phyloP scores from a whole-genome alignment of 2,888 invertebrate genomes.

The Drosophila diplacantha region DNA sequence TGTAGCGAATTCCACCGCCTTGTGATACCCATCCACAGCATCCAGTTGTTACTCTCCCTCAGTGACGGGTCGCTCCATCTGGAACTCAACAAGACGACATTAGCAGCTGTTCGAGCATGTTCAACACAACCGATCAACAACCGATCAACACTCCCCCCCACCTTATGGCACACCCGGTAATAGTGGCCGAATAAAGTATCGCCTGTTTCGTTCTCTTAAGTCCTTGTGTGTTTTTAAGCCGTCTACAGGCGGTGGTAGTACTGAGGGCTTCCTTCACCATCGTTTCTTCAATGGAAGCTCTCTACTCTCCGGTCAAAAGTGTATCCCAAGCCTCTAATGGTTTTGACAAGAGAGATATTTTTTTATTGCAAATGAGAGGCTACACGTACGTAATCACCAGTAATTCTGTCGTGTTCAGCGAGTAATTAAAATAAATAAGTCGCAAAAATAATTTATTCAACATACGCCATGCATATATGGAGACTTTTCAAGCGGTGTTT shows the following conservation, averaged over 20 bases:
- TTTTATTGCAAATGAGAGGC: neutral
- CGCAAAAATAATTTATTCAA: neutral
- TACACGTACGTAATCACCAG: neutral
- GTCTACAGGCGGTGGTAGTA: too few species aligned
- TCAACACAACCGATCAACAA: neutral
- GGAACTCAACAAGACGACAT: neutral
- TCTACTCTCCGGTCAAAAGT: too few species aligned
- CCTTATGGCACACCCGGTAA: neutral
- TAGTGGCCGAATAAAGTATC: constrained; percentile 1
- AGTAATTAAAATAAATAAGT: neutral
- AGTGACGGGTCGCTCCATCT: neutral
- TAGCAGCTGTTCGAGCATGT: neutral
- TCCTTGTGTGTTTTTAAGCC: neutral
- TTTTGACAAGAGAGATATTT: neutral
- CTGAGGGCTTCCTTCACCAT: too few species aligned
- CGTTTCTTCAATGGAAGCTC: too few species aligned
- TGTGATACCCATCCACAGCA: neutral
- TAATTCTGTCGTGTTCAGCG: neutral
- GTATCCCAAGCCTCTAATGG: too few species aligned
- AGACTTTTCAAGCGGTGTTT: neutral
- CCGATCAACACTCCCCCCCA: neutral
- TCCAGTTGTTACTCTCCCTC: neutral
- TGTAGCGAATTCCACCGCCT: neutral
- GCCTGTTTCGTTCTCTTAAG: neutral
- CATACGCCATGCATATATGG: neutral